Conservation (phyloP, 2,888 invertebrate genomes). For the Oscheius sp. region DNA sequence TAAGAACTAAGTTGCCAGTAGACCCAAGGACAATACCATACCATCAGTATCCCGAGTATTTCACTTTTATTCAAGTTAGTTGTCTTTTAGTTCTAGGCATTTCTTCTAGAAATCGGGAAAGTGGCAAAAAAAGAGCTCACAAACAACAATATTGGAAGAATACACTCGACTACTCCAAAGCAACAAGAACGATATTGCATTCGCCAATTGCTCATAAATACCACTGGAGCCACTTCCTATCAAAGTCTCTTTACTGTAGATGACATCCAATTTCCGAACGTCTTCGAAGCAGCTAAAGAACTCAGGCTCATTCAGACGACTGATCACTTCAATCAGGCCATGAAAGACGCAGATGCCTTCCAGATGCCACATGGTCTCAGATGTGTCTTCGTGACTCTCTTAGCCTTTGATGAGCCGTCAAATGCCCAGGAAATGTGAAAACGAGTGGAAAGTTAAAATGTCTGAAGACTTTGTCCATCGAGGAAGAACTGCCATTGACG, state of each 20-base stretch:
- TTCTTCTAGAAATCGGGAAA: too few relatives aligned
- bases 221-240: conserved; percentile 3
- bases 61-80: too few relatives aligned
- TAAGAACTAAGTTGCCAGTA: too few relatives aligned
- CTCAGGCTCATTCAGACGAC: neutral
- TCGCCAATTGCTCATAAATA: neutral
- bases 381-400: conserved; percentile 17
- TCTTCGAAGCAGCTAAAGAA: neutral
- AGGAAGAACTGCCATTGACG: neutral
- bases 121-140: neutral
- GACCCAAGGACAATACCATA: too few relatives aligned
- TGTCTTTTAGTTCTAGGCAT: too few relatives aligned
- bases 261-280: neutral
- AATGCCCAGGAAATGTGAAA: conserved; percentile 8
- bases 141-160: conserved; percentile 4
- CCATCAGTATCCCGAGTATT: too few relatives aligned
- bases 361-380: conserved; percentile 29
- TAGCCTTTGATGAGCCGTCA: neutral
- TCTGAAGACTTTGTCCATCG: conserved; percentile 6
- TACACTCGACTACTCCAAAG: too few relatives aligned
- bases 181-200: conserved; percentile 7
- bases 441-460: neutral
- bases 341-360: neutral
- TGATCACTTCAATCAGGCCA: neutral
- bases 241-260: neutral